Evolutionary conservation across 2,797 vertebrate species (phyloP).

Genomic region (Acanthornis magna): DNA sequence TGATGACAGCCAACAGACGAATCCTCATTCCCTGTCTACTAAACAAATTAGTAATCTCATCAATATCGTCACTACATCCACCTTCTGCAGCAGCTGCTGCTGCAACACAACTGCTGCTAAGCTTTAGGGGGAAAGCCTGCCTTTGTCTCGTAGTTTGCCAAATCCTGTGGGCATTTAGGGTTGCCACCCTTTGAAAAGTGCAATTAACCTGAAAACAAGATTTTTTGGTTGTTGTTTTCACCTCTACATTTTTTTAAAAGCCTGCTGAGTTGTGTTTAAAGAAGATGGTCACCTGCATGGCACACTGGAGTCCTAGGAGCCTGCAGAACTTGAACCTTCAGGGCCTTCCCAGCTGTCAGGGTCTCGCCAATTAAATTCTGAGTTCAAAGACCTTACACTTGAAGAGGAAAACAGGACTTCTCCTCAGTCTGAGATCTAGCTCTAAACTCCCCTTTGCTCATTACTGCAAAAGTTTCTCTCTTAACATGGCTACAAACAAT

Average conservation of each 20-base stretch:
- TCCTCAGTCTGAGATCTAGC: not conserved
- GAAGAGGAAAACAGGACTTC: not conserved
- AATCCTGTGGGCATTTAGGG: not conserved
- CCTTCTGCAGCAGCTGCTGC: constrained; percentile 72
- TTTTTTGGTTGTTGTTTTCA: not conserved
- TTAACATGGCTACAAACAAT: not conserved
- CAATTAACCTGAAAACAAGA: not conserved
- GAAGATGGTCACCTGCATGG: not conserved
- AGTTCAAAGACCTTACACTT: not conserved
- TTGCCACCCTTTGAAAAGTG: not conserved
- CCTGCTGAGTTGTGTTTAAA: not conserved
- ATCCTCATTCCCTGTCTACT: constrained; percentile 68
- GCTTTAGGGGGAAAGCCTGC: constrained; percentile 23
- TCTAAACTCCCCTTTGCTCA: not conserved
- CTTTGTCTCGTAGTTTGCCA: constrained; percentile 4
- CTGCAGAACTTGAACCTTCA: not conserved
- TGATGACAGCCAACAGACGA: constrained; percentile 77
- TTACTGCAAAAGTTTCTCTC: not conserved
- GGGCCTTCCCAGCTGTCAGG: not conserved
- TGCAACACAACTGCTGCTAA: constrained; percentile 34
- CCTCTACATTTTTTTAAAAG: not conserved
- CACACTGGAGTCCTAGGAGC: not conserved
- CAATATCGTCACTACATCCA: constrained; percentile 65
- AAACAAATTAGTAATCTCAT: constrained; percentile 76
- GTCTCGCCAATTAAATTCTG: not conserved